Evolutionary conservation across 2,113 vertebrate genomes (phyloP), one percentile per base, ranked within the genome.

Genomic region (Phyllostomus hastatus): DNA sequence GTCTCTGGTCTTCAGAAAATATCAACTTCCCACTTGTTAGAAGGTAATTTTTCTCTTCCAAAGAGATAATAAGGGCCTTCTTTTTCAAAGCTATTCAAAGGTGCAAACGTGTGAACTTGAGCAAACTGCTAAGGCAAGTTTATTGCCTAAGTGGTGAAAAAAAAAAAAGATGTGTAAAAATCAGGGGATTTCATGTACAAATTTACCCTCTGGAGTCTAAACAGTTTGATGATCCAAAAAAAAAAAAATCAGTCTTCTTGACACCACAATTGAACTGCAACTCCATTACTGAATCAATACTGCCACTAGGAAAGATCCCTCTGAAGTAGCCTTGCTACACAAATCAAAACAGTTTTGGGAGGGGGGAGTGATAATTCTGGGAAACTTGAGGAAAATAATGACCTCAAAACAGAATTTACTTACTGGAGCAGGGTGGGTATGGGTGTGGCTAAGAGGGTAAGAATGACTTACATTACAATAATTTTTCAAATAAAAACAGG

Each of bases 211-310:
- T 79, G 26, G 35, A 94, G 48, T 81, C 69, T 90, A 91, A 93
- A 72, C 80, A 90, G 87, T 72, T 93, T 93, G n/a, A 90, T 67
- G 31, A 94, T 84, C 20, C 59, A 94, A 61, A 48, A 91, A 31
- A 81, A 43, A 43, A 43, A 82, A 75, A 72, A 79, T 69, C 38
- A 31, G 46, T 67, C 72, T 92, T 64, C 76, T 66, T 91, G 72
- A 91, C 76, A 96, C 80, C 70, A 83, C 94, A 93, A 67, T 75
- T 95, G 91, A 95, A 91, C 80, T 94, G n/a, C 38, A 87, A 41
- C 38, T 96, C 90, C 92, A 97, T 96, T 96, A 91, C 70, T 76
- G 86, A 93, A 91, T 97, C 80, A 67, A 95, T 97, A 97, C 4
- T 72, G 50, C 28, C 16, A 10, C 79, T 76, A 96, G 83, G n/a